A percentile compares a stretch with the other conserved stretches of the same genome.
Evolutionary conservation across 2,797 vertebrate genomes (phyloP).

Genomic region (Lagorchestes hirsutus): DNA sequence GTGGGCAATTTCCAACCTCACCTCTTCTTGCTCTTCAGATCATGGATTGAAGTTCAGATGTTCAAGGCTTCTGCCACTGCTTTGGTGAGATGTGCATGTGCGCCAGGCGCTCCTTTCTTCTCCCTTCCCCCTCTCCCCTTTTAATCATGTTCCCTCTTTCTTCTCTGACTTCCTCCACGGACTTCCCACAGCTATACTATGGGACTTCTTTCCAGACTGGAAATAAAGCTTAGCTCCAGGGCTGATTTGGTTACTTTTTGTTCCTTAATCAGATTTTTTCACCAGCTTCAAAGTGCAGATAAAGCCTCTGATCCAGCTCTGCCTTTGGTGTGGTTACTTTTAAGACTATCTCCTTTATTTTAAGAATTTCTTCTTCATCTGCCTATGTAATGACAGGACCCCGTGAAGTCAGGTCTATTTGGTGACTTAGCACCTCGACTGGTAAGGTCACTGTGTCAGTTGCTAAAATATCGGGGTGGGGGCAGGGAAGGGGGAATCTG

Average conservation of each 20-base stretch:
- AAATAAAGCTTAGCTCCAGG: not conserved
- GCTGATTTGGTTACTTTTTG: not conserved
- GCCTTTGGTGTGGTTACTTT: rapidly evolving
- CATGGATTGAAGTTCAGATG: not conserved
- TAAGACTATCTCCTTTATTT: rapidly evolving
- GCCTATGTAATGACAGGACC: not conserved
- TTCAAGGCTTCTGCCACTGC: not conserved
- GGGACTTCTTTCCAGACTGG: not conserved
- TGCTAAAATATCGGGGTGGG: not conserved
- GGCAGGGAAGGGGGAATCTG: not conserved
- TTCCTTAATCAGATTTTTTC: constrained; percentile 13
- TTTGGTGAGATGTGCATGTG: not conserved
- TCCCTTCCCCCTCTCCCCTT: not conserved
- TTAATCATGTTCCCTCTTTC: not conserved
- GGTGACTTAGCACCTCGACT: not conserved
- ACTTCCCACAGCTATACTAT: not conserved
- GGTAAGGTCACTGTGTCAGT: not conserved
- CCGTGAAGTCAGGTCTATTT: not conserved
- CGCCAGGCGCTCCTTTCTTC: not conserved
- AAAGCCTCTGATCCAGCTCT: not conserved
- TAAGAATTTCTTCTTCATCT: not conserved
- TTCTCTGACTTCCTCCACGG: not conserved
- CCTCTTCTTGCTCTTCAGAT: not conserved
- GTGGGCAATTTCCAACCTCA: not conserved
- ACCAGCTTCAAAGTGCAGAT: rapidly evolving